Conservation (phyloP, 2,113 vertebrate species). For the Anoura caudifer region DNA sequence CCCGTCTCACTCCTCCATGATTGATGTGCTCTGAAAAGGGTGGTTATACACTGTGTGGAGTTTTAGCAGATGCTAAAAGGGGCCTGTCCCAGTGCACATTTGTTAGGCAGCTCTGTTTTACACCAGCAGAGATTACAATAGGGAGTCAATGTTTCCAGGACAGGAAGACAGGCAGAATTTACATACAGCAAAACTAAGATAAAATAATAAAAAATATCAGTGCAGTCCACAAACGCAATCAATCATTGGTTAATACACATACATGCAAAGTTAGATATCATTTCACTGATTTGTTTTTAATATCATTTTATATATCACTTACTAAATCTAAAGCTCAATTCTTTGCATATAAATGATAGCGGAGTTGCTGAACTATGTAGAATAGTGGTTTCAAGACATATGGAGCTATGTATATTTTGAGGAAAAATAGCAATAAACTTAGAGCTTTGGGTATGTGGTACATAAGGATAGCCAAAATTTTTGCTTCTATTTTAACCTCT, state of each 20-base stretch:
- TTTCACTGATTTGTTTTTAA: background rate
- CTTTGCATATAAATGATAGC: background rate
- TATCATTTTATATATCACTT: background rate
- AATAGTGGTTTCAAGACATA: background rate
- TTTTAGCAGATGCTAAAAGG: constrained; percentile 79
- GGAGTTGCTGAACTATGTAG: background rate
- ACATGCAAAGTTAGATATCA: background rate
- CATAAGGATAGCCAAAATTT: background rate
- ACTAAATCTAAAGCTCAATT: background rate
- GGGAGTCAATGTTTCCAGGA: constrained; percentile 75
- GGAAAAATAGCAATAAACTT: constrained; percentile 30
- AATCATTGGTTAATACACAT: background rate
- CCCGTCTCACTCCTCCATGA: constrained; percentile 77
- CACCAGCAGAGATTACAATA: constrained; percentile 68
- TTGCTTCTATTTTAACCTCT: constrained; percentile 1
- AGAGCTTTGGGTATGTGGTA: background rate
- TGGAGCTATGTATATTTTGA: background rate
- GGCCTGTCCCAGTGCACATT: constrained; percentile 73
- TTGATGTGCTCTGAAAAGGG: constrained; percentile 80
- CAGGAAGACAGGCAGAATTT: constrained; percentile 66
- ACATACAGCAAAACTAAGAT: constrained; percentile 63
- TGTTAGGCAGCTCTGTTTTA: constrained; percentile 80
- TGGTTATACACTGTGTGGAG: constrained; percentile 73
- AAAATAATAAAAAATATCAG: constrained; percentile 71
- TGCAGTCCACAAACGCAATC: constrained; percentile 44